Percentiles rank a stretch among this genome's conserved stretches.
Conservation (phyloP, 2,888 invertebrate species). For the Congeria kusceri region DNA sequence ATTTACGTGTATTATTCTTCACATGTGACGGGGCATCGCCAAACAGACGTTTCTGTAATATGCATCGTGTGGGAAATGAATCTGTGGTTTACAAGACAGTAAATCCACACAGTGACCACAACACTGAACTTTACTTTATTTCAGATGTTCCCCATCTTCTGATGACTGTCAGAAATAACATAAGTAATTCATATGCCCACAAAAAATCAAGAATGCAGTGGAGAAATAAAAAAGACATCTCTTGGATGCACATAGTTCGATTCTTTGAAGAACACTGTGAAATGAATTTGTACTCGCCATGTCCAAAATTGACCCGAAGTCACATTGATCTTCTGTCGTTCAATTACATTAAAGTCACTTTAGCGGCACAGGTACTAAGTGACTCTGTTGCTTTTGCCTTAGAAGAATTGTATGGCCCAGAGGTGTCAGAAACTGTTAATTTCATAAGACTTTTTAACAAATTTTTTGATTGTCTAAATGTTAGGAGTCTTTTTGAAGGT, state of each 20-base stretch:
- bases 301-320: conserved; percentile 19
- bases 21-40: conserved; percentile 24
- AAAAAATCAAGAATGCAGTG: conserved; percentile 51
- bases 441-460: conserved; percentile 32
- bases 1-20: conserved; percentile 13
- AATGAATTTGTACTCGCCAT: too few species aligned
- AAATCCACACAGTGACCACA: conserved; percentile 3
- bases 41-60: background rate
- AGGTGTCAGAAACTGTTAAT: conserved; percentile 41
- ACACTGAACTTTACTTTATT: conserved; percentile 53
- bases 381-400: background rate
- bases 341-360: background rate
- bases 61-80: background rate
- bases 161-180: conserved; percentile 60
- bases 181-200: conserved; percentile 54
- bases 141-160: conserved; percentile 59
- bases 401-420: background rate
- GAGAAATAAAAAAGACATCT: conserved; percentile 43
- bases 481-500: background rate
- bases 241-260: conserved; percentile 55
- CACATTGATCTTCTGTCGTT: conserved; percentile 43
- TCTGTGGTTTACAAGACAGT: background rate
- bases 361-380: background rate
- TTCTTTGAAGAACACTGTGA: conserved; percentile 51
- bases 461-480: conserved; percentile 3